Base-by-base conservation (phyloP, 2,113 vertebrate genomes). In the Nothoprocta perdicaria region DNA sequence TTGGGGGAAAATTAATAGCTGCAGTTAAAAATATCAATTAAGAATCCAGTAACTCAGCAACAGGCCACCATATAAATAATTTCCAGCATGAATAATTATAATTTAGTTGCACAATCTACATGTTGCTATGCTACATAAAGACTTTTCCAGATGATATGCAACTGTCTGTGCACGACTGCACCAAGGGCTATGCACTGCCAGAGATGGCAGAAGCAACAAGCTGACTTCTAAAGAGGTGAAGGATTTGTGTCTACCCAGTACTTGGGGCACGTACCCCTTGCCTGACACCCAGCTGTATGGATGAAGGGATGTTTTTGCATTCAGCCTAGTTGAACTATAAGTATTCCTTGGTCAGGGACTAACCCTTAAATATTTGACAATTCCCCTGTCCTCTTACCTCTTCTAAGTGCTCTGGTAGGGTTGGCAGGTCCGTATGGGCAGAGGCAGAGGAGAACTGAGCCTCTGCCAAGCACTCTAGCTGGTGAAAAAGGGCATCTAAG, bases 1-100 rank as follows among this genome's bases (percentile, higher is more conserved):
- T 71, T 91, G 85, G 74, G 69, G 3, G 38, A 78, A 86, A 88
- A 77, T 10, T 14, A 85, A 91, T 84, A 84, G 10, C 68, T 72
- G 22, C 14, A 57, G 76, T 61, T 94, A 29, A 50, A 89, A 75
- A 61, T 65, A 84, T 75, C 82, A 63, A 72, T 79, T 90, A 89
- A 82, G 43, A 76, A 80, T n/a, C 43, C 48, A 57, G 57, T 52
- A 78, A 75, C 91, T 71, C 50, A 68, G 65, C 85, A 89, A 65
- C 0, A 83, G 46, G 57, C 43, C 68, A 86, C 66, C 66, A 77
- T 66, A 67, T 45, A 58, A 87, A 69, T 10, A 58, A 46, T 16
- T 63, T 90, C 88, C 85, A 78, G 52, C 50, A 33, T 57, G 19
- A 67, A 78, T 45, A 88, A 80, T 50, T 53, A 21, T 41, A 82